These are phyloP conservation scores for Stichopus chloronotus DNA, from an alignment of 35 echinoderm and acorn worm species.

Conservation along the genomic window DNA sequence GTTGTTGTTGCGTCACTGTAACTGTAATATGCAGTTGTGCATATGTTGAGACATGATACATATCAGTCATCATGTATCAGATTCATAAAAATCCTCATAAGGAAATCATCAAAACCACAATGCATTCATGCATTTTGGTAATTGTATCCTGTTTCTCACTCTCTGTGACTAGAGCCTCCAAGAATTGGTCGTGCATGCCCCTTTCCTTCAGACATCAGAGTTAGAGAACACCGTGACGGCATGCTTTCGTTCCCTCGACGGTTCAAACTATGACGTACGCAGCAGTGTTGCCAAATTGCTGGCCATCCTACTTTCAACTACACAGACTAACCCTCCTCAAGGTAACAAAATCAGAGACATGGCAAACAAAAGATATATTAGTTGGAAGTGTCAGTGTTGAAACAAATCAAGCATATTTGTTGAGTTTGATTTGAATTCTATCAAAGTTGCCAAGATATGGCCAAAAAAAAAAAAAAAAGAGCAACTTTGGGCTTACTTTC, in stretches of 20 bases:
- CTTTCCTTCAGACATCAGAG: constrained; percentile 87
- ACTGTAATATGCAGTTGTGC: too few species aligned
- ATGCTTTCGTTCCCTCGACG: constrained; percentile 80
- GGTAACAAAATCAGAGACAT: constrained; percentile 27
- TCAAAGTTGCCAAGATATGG: background rate
- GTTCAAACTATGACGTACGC: constrained; percentile 97
- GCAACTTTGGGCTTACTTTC: background rate
- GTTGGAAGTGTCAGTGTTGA: background rate
- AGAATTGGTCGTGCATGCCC: constrained; percentile 70
- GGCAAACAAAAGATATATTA: background rate
- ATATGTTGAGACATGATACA: too few species aligned
- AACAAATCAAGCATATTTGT: background rate
- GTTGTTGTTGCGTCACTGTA: too few species aligned
- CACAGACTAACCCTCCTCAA: constrained; percentile 76
- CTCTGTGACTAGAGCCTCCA: constrained; percentile 61
- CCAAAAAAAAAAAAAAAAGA: too few species aligned
- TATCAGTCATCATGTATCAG: too few species aligned
- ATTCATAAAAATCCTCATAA: too few species aligned
- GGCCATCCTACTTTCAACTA: constrained; percentile 77
- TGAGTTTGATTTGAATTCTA: too few species aligned
- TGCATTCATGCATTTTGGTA: too few species aligned
- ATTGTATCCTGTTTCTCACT: background rate
- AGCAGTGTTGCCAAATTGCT: constrained; percentile 90
- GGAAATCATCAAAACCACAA: too few species aligned
- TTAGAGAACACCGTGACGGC: constrained; percentile 83